These are phyloP conservation scores for Myiozetetes cayanensis DNA, from an alignment of 2,113 vertebrate species.

Conservation along the genomic window DNA sequence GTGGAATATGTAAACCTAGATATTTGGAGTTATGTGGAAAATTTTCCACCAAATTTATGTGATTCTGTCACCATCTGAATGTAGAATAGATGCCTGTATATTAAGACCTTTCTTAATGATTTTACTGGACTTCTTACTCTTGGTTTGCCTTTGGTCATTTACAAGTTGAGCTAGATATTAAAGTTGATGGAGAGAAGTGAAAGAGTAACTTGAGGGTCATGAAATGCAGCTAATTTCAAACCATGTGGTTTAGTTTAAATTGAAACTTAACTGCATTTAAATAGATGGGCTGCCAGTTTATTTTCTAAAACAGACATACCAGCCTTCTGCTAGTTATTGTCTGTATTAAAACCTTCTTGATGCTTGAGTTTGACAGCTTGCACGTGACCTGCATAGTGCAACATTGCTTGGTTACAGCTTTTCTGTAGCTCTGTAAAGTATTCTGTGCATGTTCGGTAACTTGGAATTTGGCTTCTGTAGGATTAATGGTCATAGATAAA, in stretches of 20 bases:
- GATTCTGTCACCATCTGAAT: not conserved
- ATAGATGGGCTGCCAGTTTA: conserved; percentile 52
- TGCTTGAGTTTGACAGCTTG: conserved; percentile 26
- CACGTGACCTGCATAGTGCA: not conserved
- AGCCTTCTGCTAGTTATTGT: conserved; percentile 60
- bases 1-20: not conserved
- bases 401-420: not conserved
- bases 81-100: not conserved
- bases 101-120: conserved; percentile 10
- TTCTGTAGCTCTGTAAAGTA: not conserved
- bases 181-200: conserved; percentile 13
- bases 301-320: conserved; percentile 52
- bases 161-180: conserved; percentile 39
- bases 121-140: conserved; percentile 4
- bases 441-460: not conserved
- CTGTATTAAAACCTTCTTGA: not conserved
- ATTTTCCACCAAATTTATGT: not conserved
- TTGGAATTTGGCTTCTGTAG: not conserved
- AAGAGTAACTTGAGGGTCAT: conserved; percentile 13
- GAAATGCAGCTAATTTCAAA: conserved; percentile 64
- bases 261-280: conserved; percentile 66
- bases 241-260: conserved; percentile 67
- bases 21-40: not conserved
- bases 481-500: not conserved
- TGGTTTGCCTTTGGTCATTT: conserved; percentile 49